Base-by-base conservation (phyloP, 2,888 invertebrate genomes). In the Quadroppia sp. region DNA sequence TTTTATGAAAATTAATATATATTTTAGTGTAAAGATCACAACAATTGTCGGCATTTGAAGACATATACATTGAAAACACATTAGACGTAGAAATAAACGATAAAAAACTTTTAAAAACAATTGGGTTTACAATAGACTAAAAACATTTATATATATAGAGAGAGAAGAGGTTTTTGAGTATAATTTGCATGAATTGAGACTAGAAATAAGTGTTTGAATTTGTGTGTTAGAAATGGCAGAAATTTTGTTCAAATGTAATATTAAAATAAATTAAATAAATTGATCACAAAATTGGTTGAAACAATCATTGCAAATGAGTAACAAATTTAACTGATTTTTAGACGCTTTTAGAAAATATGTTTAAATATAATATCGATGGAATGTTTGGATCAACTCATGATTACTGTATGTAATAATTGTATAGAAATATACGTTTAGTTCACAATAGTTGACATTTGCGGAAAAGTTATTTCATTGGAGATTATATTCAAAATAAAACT, bases 11-110 rank as follows among this genome's bases (percentile, higher is more conserved):
- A 30, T 28, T 56, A 28, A 28, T n/a, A 28, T 30, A 59, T 30
- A 9, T 28, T 59, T 59, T 28, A 42, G 40, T 56, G 15, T 56
- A 56, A 17, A 67, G 67, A 67, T 67, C 67, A 67, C 67, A 67
- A 67, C 67, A 67, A 67, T 67, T 67, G 67, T 25, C 67, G 25
- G 67, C 67, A 1, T 61, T 61, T 61, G 13, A 32, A 61, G 61
- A 61, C 61, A 67, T 40, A 20, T 64, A 64, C 32, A 32, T 36
- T 64, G 36, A 64, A 64, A 64, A 64, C 17, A 64, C 61, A 64
- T 28, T 56, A 56, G n/a, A n/a, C n/a, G 32, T 59, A 56, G 11
- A 56, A 25, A 56, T 59, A 30, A 30, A 28, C 6, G n/a, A 59
- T 9, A 59, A 3, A 30, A 17, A 53, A 25, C 20, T 17, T 59